phyloP scores from a whole-genome alignment of 2,888 invertebrate species.

The Rambutsinella grinnellia region DNA sequence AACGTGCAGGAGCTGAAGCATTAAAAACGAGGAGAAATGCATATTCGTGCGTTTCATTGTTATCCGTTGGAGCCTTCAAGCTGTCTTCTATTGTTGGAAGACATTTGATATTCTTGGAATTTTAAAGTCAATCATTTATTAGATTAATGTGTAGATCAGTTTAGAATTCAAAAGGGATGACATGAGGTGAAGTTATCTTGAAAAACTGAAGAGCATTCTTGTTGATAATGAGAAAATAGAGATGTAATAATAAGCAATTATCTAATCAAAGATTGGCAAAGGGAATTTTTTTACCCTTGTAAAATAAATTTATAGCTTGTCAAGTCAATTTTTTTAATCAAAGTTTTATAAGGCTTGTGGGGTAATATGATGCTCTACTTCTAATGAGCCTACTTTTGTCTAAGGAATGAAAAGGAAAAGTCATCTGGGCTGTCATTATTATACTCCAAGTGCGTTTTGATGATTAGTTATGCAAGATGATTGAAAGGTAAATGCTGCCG shows the following conservation, averaged over 20 bases:
- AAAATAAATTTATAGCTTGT: no score
- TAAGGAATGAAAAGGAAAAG: neutral
- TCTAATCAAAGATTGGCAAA: no score
- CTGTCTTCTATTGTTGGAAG: slow-evolving; percentile 14
- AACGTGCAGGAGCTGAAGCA: neutral
- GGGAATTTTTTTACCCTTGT: no score
- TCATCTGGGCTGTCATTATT: neutral
- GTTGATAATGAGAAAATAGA: neutral
- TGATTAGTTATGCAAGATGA: slow-evolving; percentile 22
- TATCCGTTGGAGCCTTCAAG: neutral
- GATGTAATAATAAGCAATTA: neutral
- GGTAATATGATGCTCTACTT: slow-evolving; percentile 21
- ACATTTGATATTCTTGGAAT: slow-evolving; percentile 25
- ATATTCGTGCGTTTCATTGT: neutral
- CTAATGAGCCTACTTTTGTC: slow-evolving; percentile 1
- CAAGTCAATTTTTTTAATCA: no score
- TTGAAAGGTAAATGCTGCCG: slow-evolving; percentile 1
- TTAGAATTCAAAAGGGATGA: neutral
- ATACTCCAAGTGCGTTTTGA: slow-evolving; percentile 8
- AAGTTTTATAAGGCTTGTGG: no score
- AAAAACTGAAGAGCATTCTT: neutral
- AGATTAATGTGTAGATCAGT: no score
- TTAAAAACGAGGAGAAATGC: neutral
- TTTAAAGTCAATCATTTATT: neutral
- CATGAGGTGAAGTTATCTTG: neutral